These are phyloP conservation scores for Lagopus muta DNA, from an alignment of 2,113 vertebrate species.

Conservation along the genomic window DNA sequence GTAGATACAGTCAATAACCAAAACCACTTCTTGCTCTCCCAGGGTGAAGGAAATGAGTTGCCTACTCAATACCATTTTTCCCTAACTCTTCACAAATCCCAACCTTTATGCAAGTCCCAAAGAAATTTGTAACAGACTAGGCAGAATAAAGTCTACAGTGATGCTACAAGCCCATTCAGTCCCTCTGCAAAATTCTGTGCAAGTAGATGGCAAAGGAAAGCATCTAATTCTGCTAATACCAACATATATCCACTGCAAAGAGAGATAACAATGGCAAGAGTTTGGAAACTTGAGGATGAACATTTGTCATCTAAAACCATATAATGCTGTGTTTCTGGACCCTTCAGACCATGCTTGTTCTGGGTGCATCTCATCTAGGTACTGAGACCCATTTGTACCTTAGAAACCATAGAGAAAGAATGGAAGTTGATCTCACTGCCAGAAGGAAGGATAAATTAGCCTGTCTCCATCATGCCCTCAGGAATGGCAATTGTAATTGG, in stretches of 20 bases:
- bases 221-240: neutral
- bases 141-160: neutral
- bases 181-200: neutral
- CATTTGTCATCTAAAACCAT: neutral
- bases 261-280: neutral
- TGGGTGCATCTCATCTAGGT: neutral
- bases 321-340: neutral
- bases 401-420: neutral
- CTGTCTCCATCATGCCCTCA: neutral
- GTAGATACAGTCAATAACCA: neutral
- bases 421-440: constrained; percentile 1
- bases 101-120: neutral
- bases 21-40: neutral
- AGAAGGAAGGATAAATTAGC: constrained; percentile 6
- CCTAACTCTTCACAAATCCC: neutral
- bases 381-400: neutral
- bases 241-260: neutral
- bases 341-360: neutral
- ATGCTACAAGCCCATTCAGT: neutral
- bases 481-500: constrained; percentile 21
- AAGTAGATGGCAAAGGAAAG: neutral
- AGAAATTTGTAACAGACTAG: neutral
- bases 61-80: neutral
- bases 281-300: neutral
- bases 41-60: accelerated